Conservation (phyloP, 2,113 vertebrate genomes). For the Indicator maculatus region DNA sequence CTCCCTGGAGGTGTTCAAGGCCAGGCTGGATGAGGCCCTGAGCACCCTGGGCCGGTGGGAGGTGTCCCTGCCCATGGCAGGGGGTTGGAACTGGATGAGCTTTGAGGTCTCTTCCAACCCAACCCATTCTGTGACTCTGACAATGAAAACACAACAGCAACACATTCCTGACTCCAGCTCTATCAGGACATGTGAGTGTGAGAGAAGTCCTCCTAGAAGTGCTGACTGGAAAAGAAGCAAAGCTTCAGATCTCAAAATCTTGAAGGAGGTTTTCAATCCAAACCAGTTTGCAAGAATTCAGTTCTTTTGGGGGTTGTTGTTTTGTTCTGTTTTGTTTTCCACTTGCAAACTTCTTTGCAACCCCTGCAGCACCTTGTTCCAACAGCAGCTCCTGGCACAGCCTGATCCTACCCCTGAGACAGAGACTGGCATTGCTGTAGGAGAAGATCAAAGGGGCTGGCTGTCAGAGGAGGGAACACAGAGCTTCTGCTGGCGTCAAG, state of each 20-base stretch:
- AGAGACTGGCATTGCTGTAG: background rate
- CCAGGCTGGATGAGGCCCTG: too few relatives aligned
- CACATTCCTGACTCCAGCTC: background rate
- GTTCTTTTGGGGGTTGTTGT: too few relatives aligned
- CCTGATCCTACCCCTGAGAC: constrained; percentile 23
- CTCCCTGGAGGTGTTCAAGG: too few relatives aligned
- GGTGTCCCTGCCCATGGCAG: too few relatives aligned
- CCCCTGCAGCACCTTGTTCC: background rate
- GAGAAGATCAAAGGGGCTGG: constrained; percentile 19
- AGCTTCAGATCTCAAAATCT: background rate
- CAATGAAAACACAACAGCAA: background rate
- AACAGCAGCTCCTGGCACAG: background rate
- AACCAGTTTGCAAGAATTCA: background rate
- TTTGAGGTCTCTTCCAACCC: too few relatives aligned
- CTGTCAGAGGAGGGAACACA: constrained; percentile 8
- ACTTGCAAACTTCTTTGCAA: background rate
- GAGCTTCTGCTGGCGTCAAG: constrained; percentile 41
- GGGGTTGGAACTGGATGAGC: too few relatives aligned
- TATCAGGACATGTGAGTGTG: background rate
- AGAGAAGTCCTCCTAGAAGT: background rate
- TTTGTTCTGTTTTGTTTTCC: background rate
- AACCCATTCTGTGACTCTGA: too few relatives aligned
- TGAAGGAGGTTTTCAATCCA: background rate
- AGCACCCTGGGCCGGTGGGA: too few relatives aligned
- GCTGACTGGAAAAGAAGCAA: background rate